Evolutionary conservation across 1,140 invertebrate genomes (phyloP), one percentile per base, ranked within the genome.

Genomic region (Drosophila leontia): DNA sequence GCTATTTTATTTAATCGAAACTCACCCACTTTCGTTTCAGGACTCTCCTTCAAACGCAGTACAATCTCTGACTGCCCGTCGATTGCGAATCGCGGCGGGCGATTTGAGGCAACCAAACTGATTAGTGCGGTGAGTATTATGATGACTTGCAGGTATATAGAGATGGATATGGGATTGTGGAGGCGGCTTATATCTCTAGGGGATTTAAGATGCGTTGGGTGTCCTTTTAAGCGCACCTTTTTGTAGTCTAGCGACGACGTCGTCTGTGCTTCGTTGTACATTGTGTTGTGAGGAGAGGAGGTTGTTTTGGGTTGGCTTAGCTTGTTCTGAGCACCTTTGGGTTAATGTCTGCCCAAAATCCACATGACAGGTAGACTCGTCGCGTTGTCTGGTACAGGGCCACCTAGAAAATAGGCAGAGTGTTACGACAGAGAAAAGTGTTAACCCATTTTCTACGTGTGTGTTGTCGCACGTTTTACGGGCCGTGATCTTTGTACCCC

Each of bases 61-160:
- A 98, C 96, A 79, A 98, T 98, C 94, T 98, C 97, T 64, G 96
- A 96, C 93, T 97, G 96, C 67, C 96, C 96, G 83, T 98, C 96
- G 85, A 96, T 97, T 53, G 98, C 94, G 92, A 98, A 97, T 55
- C 96, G 94, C 1, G 97, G 97, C 32, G 97, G 96, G 79, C 95
- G 95, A 94, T 98, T 97, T 32, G 75, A 48, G 29, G 35, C 37
- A n/a, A 75, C 75, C 32, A 41, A 29, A 7, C 57, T 37, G 26
- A 84, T 51, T 17, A 90, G 35, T 39, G 65, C 47, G 23, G 65
- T 63, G 69, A 88, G 65, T 70, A 88, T 69, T 62, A 78, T 47
- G 57, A 80, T 61, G 60, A 85, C 35, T 47, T 80, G 68, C 7
- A 26, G 53, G 51, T 37, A 23, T 37, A 3, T 37, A 26, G 23